Evolutionary conservation across 2,888 invertebrate species (phyloP).

Genomic region (Chloroclysta siterata): DNA sequence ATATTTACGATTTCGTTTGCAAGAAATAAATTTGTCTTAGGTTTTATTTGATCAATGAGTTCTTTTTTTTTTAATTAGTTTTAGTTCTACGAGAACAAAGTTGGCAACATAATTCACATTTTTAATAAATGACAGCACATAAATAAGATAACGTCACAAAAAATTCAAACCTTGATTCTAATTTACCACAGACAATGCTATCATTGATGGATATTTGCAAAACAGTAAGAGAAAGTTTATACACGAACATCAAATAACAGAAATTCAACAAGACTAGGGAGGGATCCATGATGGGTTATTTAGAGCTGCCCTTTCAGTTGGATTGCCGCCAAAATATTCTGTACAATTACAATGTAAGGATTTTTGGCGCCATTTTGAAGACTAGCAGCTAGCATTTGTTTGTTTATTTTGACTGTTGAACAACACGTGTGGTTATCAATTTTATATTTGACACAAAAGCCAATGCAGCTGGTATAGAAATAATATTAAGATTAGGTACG

Average conservation of each 20-base stretch:
- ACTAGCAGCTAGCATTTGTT: constrained; percentile 12
- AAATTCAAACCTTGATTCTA: too few species aligned
- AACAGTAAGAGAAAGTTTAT: neutral
- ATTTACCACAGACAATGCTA: neutral
- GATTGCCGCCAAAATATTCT: constrained; percentile 31
- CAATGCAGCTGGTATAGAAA: too few species aligned
- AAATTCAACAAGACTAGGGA: constrained; percentile 10
- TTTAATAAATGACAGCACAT: too few species aligned
- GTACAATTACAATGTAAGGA: constrained; percentile 31
- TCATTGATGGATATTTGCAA: neutral
- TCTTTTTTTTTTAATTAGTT: too few species aligned
- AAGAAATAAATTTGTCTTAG: neutral
- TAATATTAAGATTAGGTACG: too few species aligned
- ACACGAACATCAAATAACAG: constrained; percentile 8
- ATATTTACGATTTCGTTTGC: constrained; percentile 19
- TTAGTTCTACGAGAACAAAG: too few species aligned
- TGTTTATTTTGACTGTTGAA: too few species aligned
- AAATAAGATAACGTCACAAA: too few species aligned
- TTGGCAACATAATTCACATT: too few species aligned
- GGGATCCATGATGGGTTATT: constrained; percentile 13
- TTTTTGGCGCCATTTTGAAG: constrained; percentile 23
- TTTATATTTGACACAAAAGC: too few species aligned
- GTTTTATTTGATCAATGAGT: neutral
- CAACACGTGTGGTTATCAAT: too few species aligned
- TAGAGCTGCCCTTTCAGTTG: constrained; percentile 39